Evolutionary conservation across 2,797 vertebrate species (phyloP), one percentile per base, ranked within the genome.

Genomic region (Pagetopsis macropterus): DNA sequence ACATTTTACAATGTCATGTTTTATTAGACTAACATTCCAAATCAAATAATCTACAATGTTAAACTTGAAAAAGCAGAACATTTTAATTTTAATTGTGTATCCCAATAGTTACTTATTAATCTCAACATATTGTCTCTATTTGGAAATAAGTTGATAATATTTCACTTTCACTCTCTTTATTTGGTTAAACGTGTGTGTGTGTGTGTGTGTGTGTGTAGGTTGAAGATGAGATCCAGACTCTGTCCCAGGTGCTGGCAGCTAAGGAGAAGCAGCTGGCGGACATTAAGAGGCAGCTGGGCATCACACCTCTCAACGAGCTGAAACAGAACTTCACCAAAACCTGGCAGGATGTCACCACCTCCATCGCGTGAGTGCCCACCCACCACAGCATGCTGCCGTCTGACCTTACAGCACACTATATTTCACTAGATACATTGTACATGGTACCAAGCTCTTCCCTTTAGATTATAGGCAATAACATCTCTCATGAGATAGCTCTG

Each of bases 301-400:
- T 99, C 82, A 97, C 96, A 3, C 91, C 97, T 1, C 87, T 99
- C 74, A 96, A 97, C 66, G 97, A 97, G 79, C 90, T 99, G 46
- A 97, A 95, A 82, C 96, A 98, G 81, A 99, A 98, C 89, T 90
- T 99, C 72, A 96, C 92, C 44, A 96, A 95, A 78, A 94, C 97
- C 88, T 98, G 98, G 97, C 98, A 98, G 0, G 98, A 98, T 0
- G 95, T 99, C 84, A 98, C 99, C 72, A 95, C 96, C 75, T 99
- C 98, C 56, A 96, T 81, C 0, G 97, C 96, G 97, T 98, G 90
- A 88, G 97, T 95, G 17, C 65, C 46, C 17, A 5, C 3, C 51
- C 12, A 1, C 17, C 16, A 0, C 33, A 11, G n/a, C 2, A 2
- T 1, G 9, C 44, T 14, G 19, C 0, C 6, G 0, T 50, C 16